A percentile compares a stretch with the other conserved stretches of the same genome.
phyloP scores from a whole-genome alignment of 2,888 invertebrate genomes.

The Oligia fasciuncula region DNA sequence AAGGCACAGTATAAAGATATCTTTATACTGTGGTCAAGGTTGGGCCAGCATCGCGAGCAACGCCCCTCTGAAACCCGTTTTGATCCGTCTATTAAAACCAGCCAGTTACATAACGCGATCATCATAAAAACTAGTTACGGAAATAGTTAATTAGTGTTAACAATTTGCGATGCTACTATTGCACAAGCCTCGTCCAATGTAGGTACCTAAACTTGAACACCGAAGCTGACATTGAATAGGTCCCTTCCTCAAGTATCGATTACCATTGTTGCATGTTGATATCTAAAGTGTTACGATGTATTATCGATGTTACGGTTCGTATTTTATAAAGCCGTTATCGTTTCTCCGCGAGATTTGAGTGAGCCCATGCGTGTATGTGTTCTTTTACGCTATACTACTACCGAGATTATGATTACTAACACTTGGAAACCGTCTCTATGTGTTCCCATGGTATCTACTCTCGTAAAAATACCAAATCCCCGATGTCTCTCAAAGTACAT shows the following conservation, averaged over 20 bases:
- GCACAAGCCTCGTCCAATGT: conserved; percentile 52
- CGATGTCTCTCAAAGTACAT: not conserved
- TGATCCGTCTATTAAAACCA: conserved; percentile 43
- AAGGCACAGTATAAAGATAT: too few relatives aligned
- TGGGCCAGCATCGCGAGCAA: conserved; percentile 44
- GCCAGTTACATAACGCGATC: conserved; percentile 56
- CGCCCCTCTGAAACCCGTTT: conserved; percentile 57
- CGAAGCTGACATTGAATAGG: conserved; percentile 72
- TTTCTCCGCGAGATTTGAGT: conserved; percentile 40
- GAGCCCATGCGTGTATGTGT: conserved; percentile 21
- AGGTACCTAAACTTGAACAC: conserved; percentile 56
- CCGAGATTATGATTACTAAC: conserved; percentile 9
- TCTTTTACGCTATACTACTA: conserved; percentile 14
- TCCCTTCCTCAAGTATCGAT: conserved; percentile 76
- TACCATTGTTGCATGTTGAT: conserved; percentile 70
- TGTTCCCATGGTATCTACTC: conserved; percentile 1
- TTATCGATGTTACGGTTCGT: conserved; percentile 48
- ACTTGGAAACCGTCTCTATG: not conserved
- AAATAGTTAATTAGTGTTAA: conserved; percentile 64
- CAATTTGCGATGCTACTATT: conserved; percentile 43
- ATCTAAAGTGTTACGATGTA: conserved; percentile 50
- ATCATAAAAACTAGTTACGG: conserved; percentile 57
- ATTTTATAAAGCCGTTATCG: conserved; percentile 55
- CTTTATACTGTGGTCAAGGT: too few relatives aligned
- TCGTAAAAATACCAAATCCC: not conserved